Evolutionary conservation across 2,888 invertebrate genomes (phyloP), one percentile per base, ranked within the genome.

Genomic region (Xestia rhomboidea): DNA sequence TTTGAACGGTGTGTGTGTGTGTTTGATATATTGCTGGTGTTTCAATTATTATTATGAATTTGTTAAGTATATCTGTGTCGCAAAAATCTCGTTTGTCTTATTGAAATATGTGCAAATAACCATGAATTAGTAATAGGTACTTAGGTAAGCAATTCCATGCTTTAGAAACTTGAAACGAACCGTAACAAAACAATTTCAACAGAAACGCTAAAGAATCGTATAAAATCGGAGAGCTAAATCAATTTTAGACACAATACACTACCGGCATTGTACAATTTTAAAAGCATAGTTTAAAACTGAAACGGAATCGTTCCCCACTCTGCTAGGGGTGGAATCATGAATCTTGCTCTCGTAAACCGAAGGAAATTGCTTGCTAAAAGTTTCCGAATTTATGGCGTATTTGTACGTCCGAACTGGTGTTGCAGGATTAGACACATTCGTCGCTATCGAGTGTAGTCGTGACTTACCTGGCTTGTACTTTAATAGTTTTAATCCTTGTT

Each of bases 341-440:
- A 95, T 95, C 95, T 95, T 94, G 92, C 91, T 92, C 93, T 91
- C 90, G 93, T 93, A 93, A 94, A 94, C 94, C 93, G 92, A 89
- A 93, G 95, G 95, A 95, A 95, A 95, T 95, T 95, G 95, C 95
- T 94, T 92, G 94, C 94, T 95, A 95, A 95, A 95, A 95, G 94
- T 95, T 95, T 91, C 90, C 90, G 92, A 94, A 95, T 95, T 96
- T 96, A 96, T 96, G 90, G 94, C 94, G 92, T 92, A 93, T 94
- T 94, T 93, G 92, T 93, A 92, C 90, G 91, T 91, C 88, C 88
- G 87, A 87, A 82, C 78, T 86, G 84, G 85, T 86, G 88, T 82
- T 86, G 86, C 88, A 78, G 90, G 89, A 91, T 91, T 90, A 90
- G 89, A 89, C 87, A 86, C 87, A 87, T 87, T 87, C 86, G 82